Evolutionary conservation across 2,113 vertebrate species (phyloP).

Genomic region (Craseonycteris thonglongyai): DNA sequence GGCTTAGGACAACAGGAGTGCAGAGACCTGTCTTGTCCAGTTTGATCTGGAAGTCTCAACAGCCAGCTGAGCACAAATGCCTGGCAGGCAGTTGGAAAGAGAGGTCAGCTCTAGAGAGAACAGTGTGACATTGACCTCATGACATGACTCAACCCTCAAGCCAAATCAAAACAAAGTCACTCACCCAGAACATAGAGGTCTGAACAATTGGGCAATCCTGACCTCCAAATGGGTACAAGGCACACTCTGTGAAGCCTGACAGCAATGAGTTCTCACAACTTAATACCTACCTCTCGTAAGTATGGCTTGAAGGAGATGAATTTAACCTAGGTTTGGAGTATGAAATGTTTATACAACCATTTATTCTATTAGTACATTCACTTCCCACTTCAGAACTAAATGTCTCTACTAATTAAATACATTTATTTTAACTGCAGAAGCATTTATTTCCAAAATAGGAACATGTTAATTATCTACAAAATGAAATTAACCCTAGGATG

Average conservation of each 20-base stretch:
- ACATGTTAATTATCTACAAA: slow-evolving; percentile 58
- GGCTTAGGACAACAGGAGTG: not conserved
- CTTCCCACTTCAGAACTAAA: slow-evolving; percentile 57
- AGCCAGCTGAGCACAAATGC: not conserved
- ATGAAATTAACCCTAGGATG: slow-evolving; percentile 61
- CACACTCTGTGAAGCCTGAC: not conserved
- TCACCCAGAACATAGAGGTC: not conserved
- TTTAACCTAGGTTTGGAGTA: slow-evolving; percentile 46
- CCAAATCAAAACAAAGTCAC: not conserved
- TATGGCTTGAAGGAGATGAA: slow-evolving; percentile 11
- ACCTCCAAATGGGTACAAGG: not conserved
- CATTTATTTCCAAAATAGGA: slow-evolving; percentile 67
- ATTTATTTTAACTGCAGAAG: slow-evolving; percentile 67
- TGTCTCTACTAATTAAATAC: slow-evolving; percentile 63
- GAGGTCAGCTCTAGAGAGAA: not conserved
- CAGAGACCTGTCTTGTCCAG: not conserved
- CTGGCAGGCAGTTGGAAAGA: not conserved
- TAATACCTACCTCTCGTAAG: not conserved
- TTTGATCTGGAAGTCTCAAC: not conserved
- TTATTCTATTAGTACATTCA: slow-evolving; percentile 60
- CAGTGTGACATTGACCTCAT: not conserved
- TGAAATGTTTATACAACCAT: slow-evolving; percentile 52
- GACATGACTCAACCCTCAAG: not conserved
- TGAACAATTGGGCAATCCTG: not conserved
- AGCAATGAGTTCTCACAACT: not conserved